Evolutionary conservation across 1,140 invertebrate genomes (phyloP), one percentile per base, ranked within the genome.

Genomic region (Ips typographus): DNA sequence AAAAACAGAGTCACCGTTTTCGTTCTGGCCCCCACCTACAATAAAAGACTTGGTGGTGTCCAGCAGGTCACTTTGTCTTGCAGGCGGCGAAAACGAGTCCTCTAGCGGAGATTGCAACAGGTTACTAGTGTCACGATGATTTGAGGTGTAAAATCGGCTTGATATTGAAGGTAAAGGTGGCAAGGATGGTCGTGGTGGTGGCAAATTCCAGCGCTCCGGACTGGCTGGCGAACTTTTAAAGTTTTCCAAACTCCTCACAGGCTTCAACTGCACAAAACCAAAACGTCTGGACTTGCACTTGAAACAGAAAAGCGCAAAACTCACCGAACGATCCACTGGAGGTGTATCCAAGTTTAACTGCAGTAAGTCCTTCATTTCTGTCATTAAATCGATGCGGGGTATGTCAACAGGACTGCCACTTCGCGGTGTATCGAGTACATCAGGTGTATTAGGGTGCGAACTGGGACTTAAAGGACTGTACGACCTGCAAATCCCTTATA

Each of bases 321-420:
- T 83, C 80, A 87, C 86, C 59, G 82, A 84, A 79, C 84, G 78
- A 74, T 86, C 85, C 7, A 85, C 82, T 37, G 83, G 81, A 37
- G 86, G 81, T 38, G 85, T 84, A 65, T 84, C 82, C 22, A 78
- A 73, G 40, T 77, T 76, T 57, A 79, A 75, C 63, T 80, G 77
- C n/a, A 89, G 82, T 38, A 89, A 83, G 77, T 89, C 86, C 72
- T 87, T 83, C 61, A 90, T 80, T 79, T 89, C 88, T 58, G 85
- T 84, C 86, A 89, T 87, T 52, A 90, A 78, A 78, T 90, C 87
- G 72, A 89, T 86, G 8, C 79, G 77, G n/a, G 84, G 80, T 56
- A 84, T 78, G 39, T 81, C 78, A 37, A 83, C 71, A 4, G 79
- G 79, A 57, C 78, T 81, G 6, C 77, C 78, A 60, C 77, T 79